Percentiles rank a stretch among this genome's conserved stretches.
These are phyloP conservation scores for Coelinius sp. DNA, from an alignment of 2,888 invertebrate genomes.

Conservation along the genomic window DNA sequence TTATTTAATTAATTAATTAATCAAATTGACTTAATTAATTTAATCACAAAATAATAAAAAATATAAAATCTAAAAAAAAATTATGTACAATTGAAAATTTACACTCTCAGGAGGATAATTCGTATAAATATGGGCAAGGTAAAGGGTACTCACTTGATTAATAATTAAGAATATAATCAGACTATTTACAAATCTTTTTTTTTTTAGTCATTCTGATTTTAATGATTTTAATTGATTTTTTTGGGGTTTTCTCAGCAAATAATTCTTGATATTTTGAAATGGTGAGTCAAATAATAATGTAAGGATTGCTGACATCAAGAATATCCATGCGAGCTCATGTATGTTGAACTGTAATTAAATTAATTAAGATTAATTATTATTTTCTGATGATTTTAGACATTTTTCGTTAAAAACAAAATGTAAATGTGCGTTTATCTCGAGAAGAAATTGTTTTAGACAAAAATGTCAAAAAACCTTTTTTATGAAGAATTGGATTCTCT, in stretches of 20 bases:
- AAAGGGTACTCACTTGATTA: neutral
- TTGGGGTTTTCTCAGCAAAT: slow-evolving; percentile 67
- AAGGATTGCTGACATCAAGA: slow-evolving; percentile 73
- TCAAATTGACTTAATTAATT: no score
- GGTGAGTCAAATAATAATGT: slow-evolving; percentile 79
- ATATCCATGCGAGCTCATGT: slow-evolving; percentile 75
- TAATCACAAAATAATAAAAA: neutral
- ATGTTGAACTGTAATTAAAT: slow-evolving; percentile 74
- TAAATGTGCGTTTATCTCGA: no score
- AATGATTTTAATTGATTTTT: neutral
- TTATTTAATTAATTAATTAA: no score
- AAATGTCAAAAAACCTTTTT: no score
- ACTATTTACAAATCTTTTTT: slow-evolving; percentile 2
- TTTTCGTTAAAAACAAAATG: no score
- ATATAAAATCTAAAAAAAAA: neutral
- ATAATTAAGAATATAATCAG: slow-evolving; percentile 6
- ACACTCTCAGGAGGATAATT: no score
- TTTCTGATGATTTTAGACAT: no score
- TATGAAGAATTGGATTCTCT: no score
- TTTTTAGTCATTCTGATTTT: slow-evolving; percentile 1
- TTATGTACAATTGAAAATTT: neutral
- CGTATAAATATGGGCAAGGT: slow-evolving; percentile 3
- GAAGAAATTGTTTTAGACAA: no score
- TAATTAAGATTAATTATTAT: slow-evolving; percentile 12
- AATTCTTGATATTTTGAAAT: slow-evolving; percentile 78